Percentiles rank a stretch among this genome's conserved stretches.
These are phyloP conservation scores for Rhyzopertha dominica DNA, from an alignment of 1,140 invertebrate genomes.

Conservation along the genomic window DNA sequence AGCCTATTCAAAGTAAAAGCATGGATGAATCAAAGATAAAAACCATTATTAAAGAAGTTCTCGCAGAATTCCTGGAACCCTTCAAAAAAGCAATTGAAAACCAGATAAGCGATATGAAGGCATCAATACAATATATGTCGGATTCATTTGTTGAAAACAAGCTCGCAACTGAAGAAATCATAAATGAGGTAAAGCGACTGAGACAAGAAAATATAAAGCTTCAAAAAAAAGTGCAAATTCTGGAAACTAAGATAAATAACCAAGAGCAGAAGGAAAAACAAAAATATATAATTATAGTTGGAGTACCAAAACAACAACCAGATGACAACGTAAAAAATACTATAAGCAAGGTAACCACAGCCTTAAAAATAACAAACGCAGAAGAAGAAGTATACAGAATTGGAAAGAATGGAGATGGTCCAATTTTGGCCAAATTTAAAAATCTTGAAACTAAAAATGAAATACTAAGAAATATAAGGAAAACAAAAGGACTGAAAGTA, in stretches of 20 bases:
- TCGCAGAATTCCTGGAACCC: too few relatives aligned
- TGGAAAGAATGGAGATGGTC: neutral
- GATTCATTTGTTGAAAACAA: constrained; percentile 8
- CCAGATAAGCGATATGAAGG: neutral
- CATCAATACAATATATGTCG: constrained; percentile 10
- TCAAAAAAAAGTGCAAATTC: neutral
- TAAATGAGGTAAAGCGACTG: constrained; percentile 2
- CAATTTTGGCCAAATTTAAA: constrained; percentile 4
- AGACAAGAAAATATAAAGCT: constrained; percentile 9
- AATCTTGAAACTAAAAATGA: constrained; percentile 5
- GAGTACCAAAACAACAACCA: constrained; percentile 10
- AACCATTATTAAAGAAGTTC: too few relatives aligned
- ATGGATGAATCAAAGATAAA: too few relatives aligned
- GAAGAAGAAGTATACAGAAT: constrained; percentile 6
- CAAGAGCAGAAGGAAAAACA: constrained; percentile 2
- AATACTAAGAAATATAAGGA: constrained; percentile 6
- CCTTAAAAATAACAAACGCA: too few relatives aligned
- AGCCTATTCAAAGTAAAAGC: too few relatives aligned
- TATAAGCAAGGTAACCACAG: too few relatives aligned
- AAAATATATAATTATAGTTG: constrained; percentile 5
- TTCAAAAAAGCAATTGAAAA: constrained; percentile 1
- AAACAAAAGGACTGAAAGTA: constrained; percentile 3
- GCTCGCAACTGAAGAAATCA: neutral
- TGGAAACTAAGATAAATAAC: constrained; percentile 5
- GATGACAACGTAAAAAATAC: constrained; percentile 1